These are phyloP conservation scores for Cherax quadricarinatus DNA, from an alignment of 1,140 invertebrate genomes.

Conservation along the genomic window DNA sequence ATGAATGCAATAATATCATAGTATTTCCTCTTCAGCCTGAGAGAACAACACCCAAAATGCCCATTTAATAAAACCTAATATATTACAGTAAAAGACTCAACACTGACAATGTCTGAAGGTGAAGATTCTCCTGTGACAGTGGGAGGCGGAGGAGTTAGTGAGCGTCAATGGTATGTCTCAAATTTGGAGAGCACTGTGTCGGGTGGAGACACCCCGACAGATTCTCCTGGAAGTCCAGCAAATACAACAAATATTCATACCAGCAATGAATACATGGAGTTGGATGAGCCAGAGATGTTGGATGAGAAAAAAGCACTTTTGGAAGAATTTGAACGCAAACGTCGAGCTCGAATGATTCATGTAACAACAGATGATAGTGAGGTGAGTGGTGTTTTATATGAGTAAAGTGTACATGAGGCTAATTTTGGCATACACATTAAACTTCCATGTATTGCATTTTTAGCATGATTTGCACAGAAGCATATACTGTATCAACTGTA, in stretches of 20 bases:
- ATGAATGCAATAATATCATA: no score
- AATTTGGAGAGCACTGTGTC: constrained; percentile 1
- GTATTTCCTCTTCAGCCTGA: no score
- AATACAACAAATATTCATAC: constrained; percentile 65
- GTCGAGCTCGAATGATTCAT: constrained; percentile 91
- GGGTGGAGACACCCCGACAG: constrained; percentile 49
- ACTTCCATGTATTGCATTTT: no score
- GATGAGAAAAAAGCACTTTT: constrained; percentile 92
- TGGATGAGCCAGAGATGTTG: constrained; percentile 89
- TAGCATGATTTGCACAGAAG: no score
- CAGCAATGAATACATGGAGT: constrained; percentile 85
- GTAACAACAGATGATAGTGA: constrained; percentile 79
- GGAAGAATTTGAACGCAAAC: constrained; percentile 95
- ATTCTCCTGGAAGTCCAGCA: constrained; percentile 52
- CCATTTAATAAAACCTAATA: no score
- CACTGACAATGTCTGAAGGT: constrained; percentile 65
- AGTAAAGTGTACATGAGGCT: not conserved
- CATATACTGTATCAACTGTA: no score
- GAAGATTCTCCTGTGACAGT: constrained; percentile 64
- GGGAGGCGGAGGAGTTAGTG: constrained; percentile 40
- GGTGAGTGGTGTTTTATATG: constrained; percentile 76
- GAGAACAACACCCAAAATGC: no score
- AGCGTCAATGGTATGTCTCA: constrained; percentile 63
- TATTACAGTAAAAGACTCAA: no score
- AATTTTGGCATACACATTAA: no score